Evolutionary conservation across 2,797 vertebrate genomes (phyloP).

Genomic region (Remorina albescens): DNA sequence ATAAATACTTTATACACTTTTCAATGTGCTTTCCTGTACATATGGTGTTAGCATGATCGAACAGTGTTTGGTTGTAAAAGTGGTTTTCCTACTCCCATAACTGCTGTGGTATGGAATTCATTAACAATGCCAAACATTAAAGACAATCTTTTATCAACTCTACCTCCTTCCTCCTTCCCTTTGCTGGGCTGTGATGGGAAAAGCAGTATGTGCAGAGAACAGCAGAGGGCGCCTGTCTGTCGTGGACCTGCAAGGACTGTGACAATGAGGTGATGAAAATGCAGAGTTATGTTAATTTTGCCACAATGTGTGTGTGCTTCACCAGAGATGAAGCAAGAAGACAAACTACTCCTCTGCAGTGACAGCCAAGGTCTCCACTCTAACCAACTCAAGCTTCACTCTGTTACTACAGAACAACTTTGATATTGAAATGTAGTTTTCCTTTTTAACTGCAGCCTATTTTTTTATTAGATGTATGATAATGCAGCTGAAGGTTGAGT

Average conservation of each 20-base stretch:
- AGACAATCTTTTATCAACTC: conserved; percentile 87
- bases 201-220: conserved; percentile 18
- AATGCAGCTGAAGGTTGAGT: not conserved
- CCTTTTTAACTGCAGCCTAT: not conserved
- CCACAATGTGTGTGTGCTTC: not conserved
- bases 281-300: conserved; percentile 8
- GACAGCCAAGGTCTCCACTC: conserved; percentile 30
- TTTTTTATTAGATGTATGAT: not conserved
- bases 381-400: conserved; percentile 19
- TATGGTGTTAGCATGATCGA: conserved; percentile 98
- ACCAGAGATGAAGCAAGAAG: conserved; percentile 7
- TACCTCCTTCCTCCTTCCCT: conserved; percentile 40
- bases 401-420: conserved; percentile 1
- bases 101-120: conserved; percentile 98
- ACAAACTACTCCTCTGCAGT: conserved; percentile 1
- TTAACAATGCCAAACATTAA: conserved; percentile 93
- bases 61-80: conserved; percentile 89
- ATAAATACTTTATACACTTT: conserved; percentile 94
- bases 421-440: conserved; percentile 31
- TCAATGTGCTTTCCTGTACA: conserved; percentile 96
- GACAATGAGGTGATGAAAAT: not conserved
- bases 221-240: conserved; percentile 56
- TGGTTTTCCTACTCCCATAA: conserved; percentile 89
- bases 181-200: conserved; percentile 32
- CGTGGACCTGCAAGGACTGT: not conserved